Percentiles rank a stretch among this genome's conserved stretches.
Conservation (phyloP, 2,113 vertebrate genomes). For the Cochlearius cochlearius region DNA sequence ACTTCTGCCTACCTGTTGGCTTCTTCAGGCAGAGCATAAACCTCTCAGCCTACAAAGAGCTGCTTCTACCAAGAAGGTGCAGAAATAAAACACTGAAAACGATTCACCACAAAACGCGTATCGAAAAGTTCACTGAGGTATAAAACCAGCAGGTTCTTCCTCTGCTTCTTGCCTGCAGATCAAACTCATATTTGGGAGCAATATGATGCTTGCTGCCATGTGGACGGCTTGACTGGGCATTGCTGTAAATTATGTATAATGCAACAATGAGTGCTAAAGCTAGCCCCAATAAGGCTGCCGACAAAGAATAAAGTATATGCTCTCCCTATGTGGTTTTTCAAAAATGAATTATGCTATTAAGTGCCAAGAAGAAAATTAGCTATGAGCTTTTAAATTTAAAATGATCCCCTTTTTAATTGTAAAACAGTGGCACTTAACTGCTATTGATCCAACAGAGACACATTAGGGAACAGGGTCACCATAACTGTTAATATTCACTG, state of each 20-base stretch:
- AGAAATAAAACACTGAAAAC: neutral
- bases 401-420: constrained; percentile 94
- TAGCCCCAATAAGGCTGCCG: constrained; percentile 21
- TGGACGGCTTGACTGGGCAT: constrained; percentile 13
- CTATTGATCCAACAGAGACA: constrained; percentile 96
- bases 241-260: constrained; percentile 36
- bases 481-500: constrained; percentile 98
- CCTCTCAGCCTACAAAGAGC: neutral
- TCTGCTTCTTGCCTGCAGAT: neutral
- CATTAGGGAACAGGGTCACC: constrained; percentile 97
- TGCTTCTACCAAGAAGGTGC: neutral
- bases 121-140: neutral
- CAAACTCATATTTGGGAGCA: neutral
- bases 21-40: neutral
- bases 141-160: neutral
- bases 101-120: accelerated
- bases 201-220: neutral
- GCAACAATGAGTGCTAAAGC: constrained; percentile 38
- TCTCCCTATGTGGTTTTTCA: constrained; percentile 78
- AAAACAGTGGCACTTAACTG: constrained; percentile 98
- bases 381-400: constrained; percentile 84
- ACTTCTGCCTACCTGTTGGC: neutral
- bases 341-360: constrained; percentile 83
- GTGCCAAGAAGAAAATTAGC: constrained; percentile 84
- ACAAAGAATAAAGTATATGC: constrained; percentile 55